Percentiles rank a stretch among this genome's conserved stretches.
phyloP scores from a whole-genome alignment of 2,797 vertebrate genomes.

The Pseudochirops cupreus region DNA sequence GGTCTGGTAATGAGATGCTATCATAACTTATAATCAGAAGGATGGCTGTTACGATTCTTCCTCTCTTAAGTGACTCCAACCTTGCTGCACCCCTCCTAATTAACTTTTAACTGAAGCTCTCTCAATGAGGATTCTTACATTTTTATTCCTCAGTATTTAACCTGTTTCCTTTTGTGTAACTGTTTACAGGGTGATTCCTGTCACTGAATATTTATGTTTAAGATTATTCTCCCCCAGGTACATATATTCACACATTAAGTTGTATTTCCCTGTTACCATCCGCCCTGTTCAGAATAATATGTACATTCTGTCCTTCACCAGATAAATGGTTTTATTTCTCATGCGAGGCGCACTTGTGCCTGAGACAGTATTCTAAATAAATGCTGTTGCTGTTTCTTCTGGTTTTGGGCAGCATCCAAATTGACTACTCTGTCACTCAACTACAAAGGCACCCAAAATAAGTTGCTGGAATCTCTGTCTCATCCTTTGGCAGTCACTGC shows the following conservation, averaged over 20 bases:
- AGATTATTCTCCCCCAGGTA: conserved; percentile 25
- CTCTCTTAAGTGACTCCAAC: no score
- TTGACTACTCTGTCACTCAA: conserved; percentile 16
- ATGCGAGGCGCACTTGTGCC: conserved; percentile 14
- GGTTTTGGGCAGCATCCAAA: conserved; percentile 54
- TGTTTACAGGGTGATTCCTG: conserved; percentile 13
- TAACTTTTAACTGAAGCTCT: neutral
- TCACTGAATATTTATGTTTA: conserved; percentile 40
- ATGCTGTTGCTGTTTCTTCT: conserved; percentile 46
- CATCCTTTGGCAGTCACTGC: neutral
- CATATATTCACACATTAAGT: neutral
- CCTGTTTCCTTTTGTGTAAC: neutral
- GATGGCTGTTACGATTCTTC: neutral
- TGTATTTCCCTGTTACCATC: conserved; percentile 42
- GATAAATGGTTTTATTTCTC: conserved; percentile 45
- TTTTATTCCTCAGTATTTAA: neutral
- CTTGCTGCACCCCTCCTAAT: neutral
- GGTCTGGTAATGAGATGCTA: neutral
- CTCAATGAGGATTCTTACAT: neutral
- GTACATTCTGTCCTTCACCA: conserved; percentile 34
- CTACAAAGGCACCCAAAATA: conserved; percentile 28
- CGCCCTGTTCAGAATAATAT: conserved; percentile 43
- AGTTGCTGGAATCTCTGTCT: conserved; percentile 30
- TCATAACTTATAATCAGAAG: neutral
- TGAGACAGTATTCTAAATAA: conserved; percentile 66